These are phyloP conservation scores for Lithobius niger DNA, from an alignment of 1,140 invertebrate species.

Conservation along the genomic window DNA sequence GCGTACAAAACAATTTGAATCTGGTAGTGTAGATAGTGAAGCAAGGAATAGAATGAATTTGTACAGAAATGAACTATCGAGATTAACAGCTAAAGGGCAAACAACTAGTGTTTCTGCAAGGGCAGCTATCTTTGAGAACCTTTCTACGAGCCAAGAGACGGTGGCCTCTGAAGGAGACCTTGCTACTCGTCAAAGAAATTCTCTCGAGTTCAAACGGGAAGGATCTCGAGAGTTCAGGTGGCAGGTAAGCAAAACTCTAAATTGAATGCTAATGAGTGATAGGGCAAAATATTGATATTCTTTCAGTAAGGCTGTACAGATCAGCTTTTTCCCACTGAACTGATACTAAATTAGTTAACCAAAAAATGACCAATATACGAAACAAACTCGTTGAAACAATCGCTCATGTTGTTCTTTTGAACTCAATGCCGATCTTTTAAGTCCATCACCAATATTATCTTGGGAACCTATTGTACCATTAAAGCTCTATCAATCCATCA, in stretches of 20 bases:
- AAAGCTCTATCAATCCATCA: too few relatives aligned
- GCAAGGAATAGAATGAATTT: constrained; percentile 47
- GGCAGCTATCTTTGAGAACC: constrained; percentile 54
- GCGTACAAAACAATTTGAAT: constrained; percentile 57
- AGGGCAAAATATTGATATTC: too few relatives aligned
- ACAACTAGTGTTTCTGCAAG: constrained; percentile 58
- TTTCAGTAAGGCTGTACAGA: too few relatives aligned
- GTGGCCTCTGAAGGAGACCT: constrained; percentile 7
- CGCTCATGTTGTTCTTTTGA: too few relatives aligned
- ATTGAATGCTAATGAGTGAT: too few relatives aligned
- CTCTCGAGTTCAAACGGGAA: constrained; percentile 1
- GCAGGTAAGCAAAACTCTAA: constrained; percentile 2
- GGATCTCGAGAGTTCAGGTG: not conserved
- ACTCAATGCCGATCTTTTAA: too few relatives aligned
- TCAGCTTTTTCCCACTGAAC: too few relatives aligned
- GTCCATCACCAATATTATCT: too few relatives aligned
- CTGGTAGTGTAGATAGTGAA: constrained; percentile 33
- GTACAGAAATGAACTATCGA: constrained; percentile 54
- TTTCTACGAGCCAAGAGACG: constrained; percentile 13
- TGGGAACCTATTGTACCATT: too few relatives aligned
- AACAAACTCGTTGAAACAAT: too few relatives aligned
- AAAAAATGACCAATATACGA: too few relatives aligned
- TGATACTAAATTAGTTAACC: too few relatives aligned
- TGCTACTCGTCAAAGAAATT: not conserved
- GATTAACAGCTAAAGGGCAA: constrained; percentile 49